A percentile compares a stretch with the other conserved stretches of the same genome.
These are phyloP conservation scores for Nomada hirtipes DNA, from an alignment of 2,888 invertebrate genomes.

Conservation along the genomic window DNA sequence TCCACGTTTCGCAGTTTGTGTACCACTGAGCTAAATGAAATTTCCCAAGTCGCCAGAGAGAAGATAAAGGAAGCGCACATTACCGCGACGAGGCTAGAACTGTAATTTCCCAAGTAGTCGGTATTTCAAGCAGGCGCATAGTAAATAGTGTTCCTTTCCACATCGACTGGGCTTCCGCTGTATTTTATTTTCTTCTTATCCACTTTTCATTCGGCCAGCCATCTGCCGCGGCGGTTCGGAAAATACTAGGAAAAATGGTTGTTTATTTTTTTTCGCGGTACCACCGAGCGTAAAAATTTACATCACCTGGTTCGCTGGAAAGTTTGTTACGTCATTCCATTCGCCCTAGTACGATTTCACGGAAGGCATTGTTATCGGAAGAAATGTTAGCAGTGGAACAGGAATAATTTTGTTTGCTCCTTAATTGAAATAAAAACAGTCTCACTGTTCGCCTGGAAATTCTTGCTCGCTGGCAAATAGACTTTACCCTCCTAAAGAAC, in stretches of 20 bases:
- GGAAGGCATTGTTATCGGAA: background rate
- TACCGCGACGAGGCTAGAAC: slow-evolving; percentile 5
- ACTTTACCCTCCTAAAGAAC: no score
- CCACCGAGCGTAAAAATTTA: background rate
- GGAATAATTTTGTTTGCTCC: background rate
- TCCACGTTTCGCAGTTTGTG: background rate
- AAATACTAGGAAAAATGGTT: background rate
- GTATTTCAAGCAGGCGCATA: background rate
- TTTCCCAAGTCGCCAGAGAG: background rate
- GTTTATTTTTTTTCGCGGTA: background rate
- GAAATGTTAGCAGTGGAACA: background rate
- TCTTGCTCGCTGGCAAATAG: no score
- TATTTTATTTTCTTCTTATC: background rate
- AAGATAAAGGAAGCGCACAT: slow-evolving; percentile 1
- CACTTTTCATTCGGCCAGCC: slow-evolving; percentile 6
- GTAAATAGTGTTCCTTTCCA: background rate
- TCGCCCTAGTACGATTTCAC: background rate
- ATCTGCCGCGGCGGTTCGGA: background rate
- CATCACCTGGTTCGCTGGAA: background rate
- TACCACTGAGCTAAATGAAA: slow-evolving; percentile 22
- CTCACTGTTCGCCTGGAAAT: no score
- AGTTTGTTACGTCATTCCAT: background rate
- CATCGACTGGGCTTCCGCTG: background rate
- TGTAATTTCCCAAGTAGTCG: slow-evolving; percentile 9
- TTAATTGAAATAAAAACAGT: no score